These are phyloP conservation scores for Notarius lentiginosus DNA, from an alignment of 2,113 vertebrate species.

Conservation along the genomic window DNA sequence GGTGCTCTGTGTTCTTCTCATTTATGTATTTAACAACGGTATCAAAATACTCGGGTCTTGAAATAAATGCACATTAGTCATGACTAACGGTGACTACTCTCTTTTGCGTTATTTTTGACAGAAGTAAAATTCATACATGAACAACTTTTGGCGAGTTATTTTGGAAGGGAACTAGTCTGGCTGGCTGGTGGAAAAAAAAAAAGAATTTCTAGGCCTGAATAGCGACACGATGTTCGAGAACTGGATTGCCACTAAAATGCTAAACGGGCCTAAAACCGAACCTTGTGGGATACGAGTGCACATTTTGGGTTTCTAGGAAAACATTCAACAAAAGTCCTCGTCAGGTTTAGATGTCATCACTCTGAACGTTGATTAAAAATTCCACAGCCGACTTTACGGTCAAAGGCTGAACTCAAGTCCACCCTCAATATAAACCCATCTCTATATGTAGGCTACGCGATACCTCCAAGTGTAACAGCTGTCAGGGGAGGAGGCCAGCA, in stretches of 20 bases:
- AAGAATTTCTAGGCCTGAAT: background rate
- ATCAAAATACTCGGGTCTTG: too few species aligned
- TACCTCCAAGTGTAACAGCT: slow-evolving; percentile 2
- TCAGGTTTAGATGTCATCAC: background rate
- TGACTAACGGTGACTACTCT: too few species aligned
- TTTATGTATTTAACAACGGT: too few species aligned
- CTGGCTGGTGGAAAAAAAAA: too few species aligned
- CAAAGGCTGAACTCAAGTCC: background rate
- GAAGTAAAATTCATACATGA: too few species aligned
- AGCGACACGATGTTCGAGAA: background rate
- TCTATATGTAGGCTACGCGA: too few species aligned
- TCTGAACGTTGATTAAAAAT: background rate
- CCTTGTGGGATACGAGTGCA: background rate
- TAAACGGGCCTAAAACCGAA: background rate
- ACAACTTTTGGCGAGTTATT: too few species aligned
- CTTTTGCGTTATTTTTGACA: too few species aligned
- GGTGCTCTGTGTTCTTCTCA: too few species aligned
- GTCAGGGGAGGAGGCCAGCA: slow-evolving; percentile 10
- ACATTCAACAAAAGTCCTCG: background rate
- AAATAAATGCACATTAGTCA: too few species aligned
- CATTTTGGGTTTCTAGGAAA: background rate
- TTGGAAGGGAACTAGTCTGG: too few species aligned
- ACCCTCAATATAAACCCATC: background rate
- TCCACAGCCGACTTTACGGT: too few species aligned
- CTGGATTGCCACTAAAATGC: background rate